A percentile compares a stretch with the other conserved stretches of the same genome.
phyloP scores from a whole-genome alignment of 2,888 invertebrate species.

The Stenodema calcarata region DNA sequence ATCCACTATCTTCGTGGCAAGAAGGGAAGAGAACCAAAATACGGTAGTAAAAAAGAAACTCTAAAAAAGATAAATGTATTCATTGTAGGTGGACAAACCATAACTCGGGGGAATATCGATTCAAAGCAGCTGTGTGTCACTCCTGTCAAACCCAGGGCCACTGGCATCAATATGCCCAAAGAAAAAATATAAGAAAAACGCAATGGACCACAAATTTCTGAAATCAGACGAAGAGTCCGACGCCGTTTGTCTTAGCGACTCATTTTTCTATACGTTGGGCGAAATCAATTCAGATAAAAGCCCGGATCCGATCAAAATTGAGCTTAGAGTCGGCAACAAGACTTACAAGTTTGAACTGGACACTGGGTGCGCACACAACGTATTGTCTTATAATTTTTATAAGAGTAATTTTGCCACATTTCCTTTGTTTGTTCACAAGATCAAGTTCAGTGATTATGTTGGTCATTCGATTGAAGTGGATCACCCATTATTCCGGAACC shows the following conservation, averaged over 20 bases:
- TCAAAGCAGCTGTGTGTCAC: not conserved
- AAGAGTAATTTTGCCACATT: not conserved
- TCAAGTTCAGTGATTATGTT: not conserved
- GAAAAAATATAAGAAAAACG: not conserved
- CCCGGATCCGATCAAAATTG: not conserved
- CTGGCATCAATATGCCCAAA: not conserved
- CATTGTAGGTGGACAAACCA: not conserved
- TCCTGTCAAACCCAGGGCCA: not conserved
- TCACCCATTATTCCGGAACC: not conserved
- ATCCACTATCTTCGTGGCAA: no score
- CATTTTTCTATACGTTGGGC: not conserved
- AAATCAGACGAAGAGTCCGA: not conserved
- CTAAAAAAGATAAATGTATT: not conserved
- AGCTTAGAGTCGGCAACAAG: not conserved
- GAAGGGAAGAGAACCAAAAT: no score
- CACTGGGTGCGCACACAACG: not conserved
- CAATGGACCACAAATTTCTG: not conserved
- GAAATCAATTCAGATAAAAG: not conserved
- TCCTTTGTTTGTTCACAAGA: not conserved
- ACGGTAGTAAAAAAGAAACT: no score
- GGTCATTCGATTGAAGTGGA: not conserved
- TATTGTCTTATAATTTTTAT: not conserved
- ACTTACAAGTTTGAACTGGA: not conserved
- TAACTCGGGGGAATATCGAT: not conserved
- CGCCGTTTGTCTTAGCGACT: not conserved